Conservation (phyloP, 2,888 invertebrate genomes). For the Sclerodermus sp. region DNA sequence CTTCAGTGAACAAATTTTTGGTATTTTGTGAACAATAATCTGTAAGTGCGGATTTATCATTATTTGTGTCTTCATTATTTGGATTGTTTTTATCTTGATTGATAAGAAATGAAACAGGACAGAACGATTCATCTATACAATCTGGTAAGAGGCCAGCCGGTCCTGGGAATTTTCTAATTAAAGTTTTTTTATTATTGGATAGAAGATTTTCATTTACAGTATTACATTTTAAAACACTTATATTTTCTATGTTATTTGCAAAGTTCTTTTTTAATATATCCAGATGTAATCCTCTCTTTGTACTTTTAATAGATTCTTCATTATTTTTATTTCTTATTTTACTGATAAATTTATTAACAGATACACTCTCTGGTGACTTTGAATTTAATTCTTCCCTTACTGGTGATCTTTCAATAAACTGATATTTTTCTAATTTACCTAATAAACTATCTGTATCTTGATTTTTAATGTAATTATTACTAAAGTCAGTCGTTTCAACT, state of each 20-base stretch:
- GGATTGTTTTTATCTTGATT: slow-evolving; percentile 19
- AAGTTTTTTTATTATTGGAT: slow-evolving; percentile 20
- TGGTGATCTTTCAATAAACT: neutral
- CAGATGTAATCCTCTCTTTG: neutral
- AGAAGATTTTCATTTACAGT: slow-evolving; percentile 4
- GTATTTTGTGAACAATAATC: slow-evolving; percentile 36
- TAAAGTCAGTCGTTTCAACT: neutral
- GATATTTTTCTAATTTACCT: neutral
- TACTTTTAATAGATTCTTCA: neutral
- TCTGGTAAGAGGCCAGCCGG: slow-evolving; percentile 59
- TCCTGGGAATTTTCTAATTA: slow-evolving; percentile 58
- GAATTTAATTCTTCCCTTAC: neutral
- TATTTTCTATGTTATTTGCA: too few relatives aligned
- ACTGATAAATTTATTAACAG: neutral
- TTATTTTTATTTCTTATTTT: too few relatives aligned
- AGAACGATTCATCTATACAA: slow-evolving; percentile 19
- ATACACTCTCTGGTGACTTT: neutral
- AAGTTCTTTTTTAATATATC: too few relatives aligned
- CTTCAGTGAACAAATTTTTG: slow-evolving; percentile 42
- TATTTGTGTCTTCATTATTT: neutral
- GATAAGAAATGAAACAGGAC: slow-evolving; percentile 15
- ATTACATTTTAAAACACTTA: slow-evolving; percentile 13
- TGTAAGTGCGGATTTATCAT: slow-evolving; percentile 15
- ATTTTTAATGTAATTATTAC: neutral
- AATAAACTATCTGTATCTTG: neutral